These are phyloP conservation scores for Cladorhizidae sp. DNA, from an alignment of 37 sponge, comb jelly and placozoan species.

Conservation along the genomic window DNA sequence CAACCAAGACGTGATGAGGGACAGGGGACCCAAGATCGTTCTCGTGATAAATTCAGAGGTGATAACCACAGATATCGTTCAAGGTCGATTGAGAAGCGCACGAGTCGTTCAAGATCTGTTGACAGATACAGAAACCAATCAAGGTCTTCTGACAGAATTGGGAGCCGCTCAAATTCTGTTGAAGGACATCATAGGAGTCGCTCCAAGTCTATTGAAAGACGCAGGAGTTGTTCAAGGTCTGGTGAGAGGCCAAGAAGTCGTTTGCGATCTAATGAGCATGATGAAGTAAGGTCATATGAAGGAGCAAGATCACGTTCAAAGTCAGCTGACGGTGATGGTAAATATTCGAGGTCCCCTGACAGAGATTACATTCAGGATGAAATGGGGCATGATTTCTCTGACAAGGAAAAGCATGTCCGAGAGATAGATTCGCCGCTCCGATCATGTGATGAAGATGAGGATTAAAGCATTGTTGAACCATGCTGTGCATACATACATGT, in stretches of 20 bases:
- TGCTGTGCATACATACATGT: too few relatives aligned
- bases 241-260: neutral
- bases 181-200: neutral
- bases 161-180: too few relatives aligned
- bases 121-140: too few relatives aligned
- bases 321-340: neutral
- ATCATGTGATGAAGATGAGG: neutral
- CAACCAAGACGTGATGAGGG: neutral
- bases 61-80: slow-evolving; percentile 1
- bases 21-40: too few relatives aligned
- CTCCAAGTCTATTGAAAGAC: slow-evolving; percentile 5
- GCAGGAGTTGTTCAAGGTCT: slow-evolving; percentile 4
- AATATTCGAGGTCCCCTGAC: neutral
- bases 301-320: neutral
- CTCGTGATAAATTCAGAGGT: too few relatives aligned
- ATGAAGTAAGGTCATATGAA: neutral
- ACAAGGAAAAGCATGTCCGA: neutral
- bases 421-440: neutral
- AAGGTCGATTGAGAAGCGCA: neutral
- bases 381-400: neutral
- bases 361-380: neutral
- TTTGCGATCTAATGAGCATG: neutral
- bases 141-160: too few relatives aligned
- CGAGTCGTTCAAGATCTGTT: too few relatives aligned
- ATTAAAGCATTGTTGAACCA: neutral